Evolutionary conservation across 2,797 vertebrate genomes (phyloP), one percentile per base, ranked within the genome.

Genomic region (Myotis vivesi): DNA sequence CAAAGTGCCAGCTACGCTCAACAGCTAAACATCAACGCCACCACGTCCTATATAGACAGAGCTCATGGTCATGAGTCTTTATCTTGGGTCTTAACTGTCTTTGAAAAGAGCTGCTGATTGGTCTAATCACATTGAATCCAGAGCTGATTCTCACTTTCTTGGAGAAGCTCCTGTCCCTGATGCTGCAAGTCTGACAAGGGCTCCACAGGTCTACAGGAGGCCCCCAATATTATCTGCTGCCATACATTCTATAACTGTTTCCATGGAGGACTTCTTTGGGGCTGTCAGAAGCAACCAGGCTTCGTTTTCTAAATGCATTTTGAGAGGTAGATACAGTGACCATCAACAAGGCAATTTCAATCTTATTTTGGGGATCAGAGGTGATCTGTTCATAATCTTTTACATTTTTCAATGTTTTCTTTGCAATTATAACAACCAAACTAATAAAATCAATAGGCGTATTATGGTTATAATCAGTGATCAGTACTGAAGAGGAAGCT

Each of bases 231-330:
- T 13, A 36, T 13, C 85, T 46, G 8, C 2, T 30, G n/a, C 53
- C 6, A 20, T 20, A 68, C 12, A 6, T 3, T 53, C 51, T 9
- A 23, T 46, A 22, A 19, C 0, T 10, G 19, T 72, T 6, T 33
- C 49, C 57, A n/a, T 0, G 0, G 17, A 12, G 36, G 53, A 33
- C 22, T 76, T 84, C 66, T 44, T 16, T 6, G 77, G 28, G 28
- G 16, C 15, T 72, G 16, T 36, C 66, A 62, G 55, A 83, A 89
- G 23, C 53, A 89, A n/a, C 38, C 11, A 19, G 15, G 59, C 25
- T 33, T 79, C 51, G 41, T 51, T 85, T 85, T 62, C 82, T 82
- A 72, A 73, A 72, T 72, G 66, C 28, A 69, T 75, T 89, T 62
- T 90, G 53, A 23, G 8, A 6, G 13, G 28, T 19, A 46, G 59